phyloP scores from a whole-genome alignment of 2,888 invertebrate genomes.

The Sphaeridia pumilis region DNA sequence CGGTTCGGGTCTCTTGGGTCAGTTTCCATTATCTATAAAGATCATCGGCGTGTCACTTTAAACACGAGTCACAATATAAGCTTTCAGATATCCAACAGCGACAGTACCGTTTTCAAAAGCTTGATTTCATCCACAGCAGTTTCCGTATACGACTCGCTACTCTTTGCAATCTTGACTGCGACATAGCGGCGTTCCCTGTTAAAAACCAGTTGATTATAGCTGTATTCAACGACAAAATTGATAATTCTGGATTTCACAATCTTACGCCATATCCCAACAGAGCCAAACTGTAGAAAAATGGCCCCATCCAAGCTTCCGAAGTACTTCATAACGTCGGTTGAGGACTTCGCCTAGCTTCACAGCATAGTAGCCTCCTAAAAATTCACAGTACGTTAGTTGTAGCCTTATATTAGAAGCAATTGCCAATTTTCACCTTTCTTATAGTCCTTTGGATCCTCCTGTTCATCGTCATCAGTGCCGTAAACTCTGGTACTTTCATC shows the following conservation, averaged over 20 bases:
- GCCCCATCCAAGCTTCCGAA: slow-evolving; percentile 72
- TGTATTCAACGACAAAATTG: neutral
- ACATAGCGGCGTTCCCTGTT: slow-evolving; percentile 48
- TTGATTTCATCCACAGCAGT: slow-evolving; percentile 76
- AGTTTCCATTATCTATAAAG: slow-evolving; percentile 45
- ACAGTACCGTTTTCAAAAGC: slow-evolving; percentile 49
- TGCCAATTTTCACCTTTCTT: slow-evolving; percentile 3
- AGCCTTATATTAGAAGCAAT: slow-evolving; percentile 1
- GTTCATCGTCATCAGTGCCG: slow-evolving; percentile 13
- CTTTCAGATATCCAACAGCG: neutral
- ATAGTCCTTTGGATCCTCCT: slow-evolving; percentile 17
- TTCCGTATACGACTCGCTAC: slow-evolving; percentile 66
- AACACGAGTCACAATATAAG: neutral
- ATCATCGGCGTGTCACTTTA: neutral
- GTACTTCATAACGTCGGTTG: slow-evolving; percentile 51
- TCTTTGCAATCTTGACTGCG: slow-evolving; percentile 71
- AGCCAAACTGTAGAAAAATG: slow-evolving; percentile 83
- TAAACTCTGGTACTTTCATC: slow-evolving; percentile 37
- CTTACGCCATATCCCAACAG: slow-evolving; percentile 59
- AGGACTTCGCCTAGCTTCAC: slow-evolving; percentile 51
- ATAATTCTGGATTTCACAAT: neutral
- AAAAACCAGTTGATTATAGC: neutral
- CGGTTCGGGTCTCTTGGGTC: slow-evolving; percentile 55
- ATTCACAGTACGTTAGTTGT: slow-evolving; percentile 39
- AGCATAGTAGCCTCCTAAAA: slow-evolving; percentile 52